Evolutionary conservation across 2,113 vertebrate species (phyloP).

Genomic region (Nothoprocta perdicaria): DNA sequence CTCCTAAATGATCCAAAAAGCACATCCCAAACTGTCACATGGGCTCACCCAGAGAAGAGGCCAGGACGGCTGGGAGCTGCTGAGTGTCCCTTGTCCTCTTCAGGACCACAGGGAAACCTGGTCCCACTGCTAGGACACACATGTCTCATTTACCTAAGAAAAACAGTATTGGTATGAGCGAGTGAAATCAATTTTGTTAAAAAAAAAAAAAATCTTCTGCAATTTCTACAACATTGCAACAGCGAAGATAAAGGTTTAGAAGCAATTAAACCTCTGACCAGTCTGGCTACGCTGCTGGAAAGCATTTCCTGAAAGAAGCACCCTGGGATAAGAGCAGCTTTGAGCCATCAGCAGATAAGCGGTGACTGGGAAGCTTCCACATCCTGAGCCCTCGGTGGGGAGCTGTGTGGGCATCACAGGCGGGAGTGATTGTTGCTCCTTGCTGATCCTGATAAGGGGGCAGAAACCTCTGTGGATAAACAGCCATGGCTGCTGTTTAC

Average conservation of each 20-base stretch:
- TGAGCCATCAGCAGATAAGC: neutral
- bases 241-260: neutral
- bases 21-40: neutral
- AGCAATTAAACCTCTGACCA: neutral
- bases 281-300: neutral
- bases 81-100: neutral
- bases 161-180: neutral
- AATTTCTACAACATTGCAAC: neutral
- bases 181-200: neutral
- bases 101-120: neutral
- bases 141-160: neutral
- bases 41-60: neutral
- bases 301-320: neutral
- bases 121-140: neutral
- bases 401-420: neutral
- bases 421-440: neutral
- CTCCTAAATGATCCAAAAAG: neutral
- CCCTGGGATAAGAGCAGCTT: neutral
- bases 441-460: neutral
- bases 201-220: neutral
- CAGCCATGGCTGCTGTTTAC: neutral
- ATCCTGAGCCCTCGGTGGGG: neutral
- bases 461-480: neutral
- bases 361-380: neutral
- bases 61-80: neutral